Base-by-base conservation (phyloP, 2,888 invertebrate genomes). In the Parnassius orleans region DNA sequence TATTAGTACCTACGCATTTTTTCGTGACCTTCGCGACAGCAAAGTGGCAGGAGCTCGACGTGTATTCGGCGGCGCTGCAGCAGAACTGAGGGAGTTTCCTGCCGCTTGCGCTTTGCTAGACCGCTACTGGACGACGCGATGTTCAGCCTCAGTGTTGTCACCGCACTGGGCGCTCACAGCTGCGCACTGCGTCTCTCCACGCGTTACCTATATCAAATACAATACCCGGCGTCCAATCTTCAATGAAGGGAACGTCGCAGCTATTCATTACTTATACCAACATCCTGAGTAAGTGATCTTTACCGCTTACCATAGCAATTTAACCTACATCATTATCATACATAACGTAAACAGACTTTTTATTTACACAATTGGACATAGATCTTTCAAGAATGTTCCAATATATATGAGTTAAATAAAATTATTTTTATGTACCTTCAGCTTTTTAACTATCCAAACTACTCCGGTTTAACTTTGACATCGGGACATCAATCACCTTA, bases 141-240 rank as follows among this genome's bases (percentile, higher is more conserved):
- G 90, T 77, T 83, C 87, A 56, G 83, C 71, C 64, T 65, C 83
- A 10, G 80, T 84, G 66, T 66, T 90, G 66, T 69, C 80, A 55
- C 57, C 75, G 65, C 80, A 78, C 72, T 90, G 89, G 89, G 86
- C 69, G 72, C 77, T 90, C 60, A 89, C 90, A 41, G 89, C 90
- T 33, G 90, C 86, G 50, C 89, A 89, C 77, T 90, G 90, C 74
- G 76, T 85, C 12, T 61, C 79, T 14, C 69, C 84, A 53, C 68
- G 66, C 50, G 53, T 87, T 59, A 78, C 81, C 60, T 85, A 83
- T 78, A 79, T 87, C 60, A 77, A 78, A 72, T 87, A 83, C 78
- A 81, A 84, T 73, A 69, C 85, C 62, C 78, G 75, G 10, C 71
- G 67, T 2, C 77, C 81, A 19, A 60, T 74, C 57, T 64, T 72